phyloP scores from a whole-genome alignment of 2,113 vertebrate genomes.

The Chionodraco myersi region DNA sequence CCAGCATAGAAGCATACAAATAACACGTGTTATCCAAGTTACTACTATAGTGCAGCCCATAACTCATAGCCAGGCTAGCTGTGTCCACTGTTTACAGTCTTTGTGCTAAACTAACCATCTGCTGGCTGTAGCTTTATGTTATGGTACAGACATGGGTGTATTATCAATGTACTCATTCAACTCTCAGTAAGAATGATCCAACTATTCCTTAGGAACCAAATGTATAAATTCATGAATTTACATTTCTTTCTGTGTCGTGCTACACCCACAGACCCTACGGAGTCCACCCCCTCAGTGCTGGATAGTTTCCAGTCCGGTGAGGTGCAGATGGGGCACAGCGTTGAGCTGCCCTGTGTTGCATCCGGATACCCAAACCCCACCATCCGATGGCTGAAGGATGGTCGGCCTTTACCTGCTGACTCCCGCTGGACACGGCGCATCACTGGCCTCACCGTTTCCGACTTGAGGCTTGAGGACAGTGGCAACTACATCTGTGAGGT shows the following conservation, averaged over 20 bases:
- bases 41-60: too few relatives aligned
- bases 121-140: background rate
- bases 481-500: constrained; percentile 98
- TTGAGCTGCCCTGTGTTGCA: constrained; percentile 95
- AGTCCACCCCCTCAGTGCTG: constrained; percentile 93
- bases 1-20: background rate
- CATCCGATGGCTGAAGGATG: constrained; percentile 96
- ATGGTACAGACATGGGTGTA: too few relatives aligned
- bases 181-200: too few relatives aligned
- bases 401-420: constrained; percentile 91
- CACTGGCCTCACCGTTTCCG: constrained; percentile 92
- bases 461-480: constrained; percentile 93
- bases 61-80: background rate
- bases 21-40: background rate
- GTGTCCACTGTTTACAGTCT: background rate
- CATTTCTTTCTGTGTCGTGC: background rate
- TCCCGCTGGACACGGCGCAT: constrained; percentile 92
- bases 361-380: constrained; percentile 96
- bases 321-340: constrained; percentile 87
- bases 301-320: constrained; percentile 96
- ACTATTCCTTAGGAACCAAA: background rate
- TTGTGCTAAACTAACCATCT: background rate
- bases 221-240: background rate
- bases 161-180: too few relatives aligned
- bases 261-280: constrained; percentile 88